Percentiles rank a stretch among this genome's conserved stretches.
Conservation (phyloP, 2,888 invertebrate species). For the Folsomia candida region DNA sequence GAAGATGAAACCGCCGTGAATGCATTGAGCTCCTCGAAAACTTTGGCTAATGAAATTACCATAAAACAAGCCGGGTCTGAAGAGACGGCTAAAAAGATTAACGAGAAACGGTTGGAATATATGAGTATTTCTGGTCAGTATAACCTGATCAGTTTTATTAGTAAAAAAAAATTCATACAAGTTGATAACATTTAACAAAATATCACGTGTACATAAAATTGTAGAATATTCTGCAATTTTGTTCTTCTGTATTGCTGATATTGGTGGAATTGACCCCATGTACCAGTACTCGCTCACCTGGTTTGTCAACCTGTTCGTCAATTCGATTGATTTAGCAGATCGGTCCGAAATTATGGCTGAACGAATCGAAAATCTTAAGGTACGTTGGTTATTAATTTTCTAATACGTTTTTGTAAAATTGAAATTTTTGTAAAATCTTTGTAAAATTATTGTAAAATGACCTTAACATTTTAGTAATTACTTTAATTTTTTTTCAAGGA, state of each 20-base stretch:
- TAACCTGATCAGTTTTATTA: too few relatives aligned
- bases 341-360: slow-evolving; percentile 75
- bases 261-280: slow-evolving; percentile 94
- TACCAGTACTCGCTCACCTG: slow-evolving; percentile 93
- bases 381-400: too few relatives aligned
- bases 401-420: too few relatives aligned
- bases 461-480: too few relatives aligned
- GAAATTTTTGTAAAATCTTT: too few relatives aligned
- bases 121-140: too few relatives aligned
- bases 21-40: slow-evolving; percentile 79
- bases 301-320: slow-evolving; percentile 86
- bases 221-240: slow-evolving; percentile 84
- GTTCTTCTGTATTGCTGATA: slow-evolving; percentile 81
- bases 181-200: too few relatives aligned
- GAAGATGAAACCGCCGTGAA: slow-evolving; percentile 84
- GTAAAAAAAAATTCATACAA: too few relatives aligned
- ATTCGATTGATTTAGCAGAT: slow-evolving; percentile 81
- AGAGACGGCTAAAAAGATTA: slow-evolving; percentile 86
- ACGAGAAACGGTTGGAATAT: slow-evolving; percentile 56
- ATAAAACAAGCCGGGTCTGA: slow-evolving; percentile 86
- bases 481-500: too few relatives aligned
- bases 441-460: too few relatives aligned
- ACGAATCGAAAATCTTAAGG: slow-evolving; percentile 70
- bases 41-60: slow-evolving; percentile 83
- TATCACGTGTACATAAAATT: too few relatives aligned